Base-by-base conservation (phyloP, 2,113 vertebrate species). In the Anseranas semipalmata region DNA sequence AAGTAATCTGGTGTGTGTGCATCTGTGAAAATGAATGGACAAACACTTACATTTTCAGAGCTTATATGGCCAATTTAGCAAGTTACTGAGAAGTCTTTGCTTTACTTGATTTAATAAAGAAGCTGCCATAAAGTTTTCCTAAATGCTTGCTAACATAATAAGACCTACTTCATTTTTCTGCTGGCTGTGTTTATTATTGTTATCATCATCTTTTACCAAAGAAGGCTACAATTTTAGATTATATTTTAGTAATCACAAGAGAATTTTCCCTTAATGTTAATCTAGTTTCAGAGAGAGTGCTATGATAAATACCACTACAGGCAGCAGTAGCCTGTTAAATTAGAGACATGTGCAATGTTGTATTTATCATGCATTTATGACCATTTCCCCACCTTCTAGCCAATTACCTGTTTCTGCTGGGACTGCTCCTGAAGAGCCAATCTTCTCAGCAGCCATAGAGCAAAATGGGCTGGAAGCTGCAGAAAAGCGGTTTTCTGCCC, bases 281-380 rank as follows among this genome's bases (percentile, higher is more conserved):
- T 28, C 58, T 2, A 10, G 18, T 53, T 27, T 14, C 33, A 28
- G 4, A 19, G 55, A 12, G 63, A 28, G 16, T 8, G 35, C 52
- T 41, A 14, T 41, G 62, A 59, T 20, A 32, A 80, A 45, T 7
- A 11, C 4, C 1, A 1, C 19, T 30, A 17, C 33, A 19, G 56
- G 43, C 21, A n/a, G 43, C 3, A 1, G 32, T 2, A 15, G 6
- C 1, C 15, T 10, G 53, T 37, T 37, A 15, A 60, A 28, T 12
- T 8, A 15, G 39, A 62, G 65, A 56, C 22, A 0, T 2, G 21
- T 2, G 19, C 4, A 14, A 18, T 24, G 0, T 1, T 2, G 9
- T 6, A 20, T 22, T 91, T 32, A 7, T 27, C 3, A 15, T 12
- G 37, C 24, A 6, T 10, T 52, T 35, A 12, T 27, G 41, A 35